Conservation (phyloP, 2,888 invertebrate species). For the Aleiodes testaceus region DNA sequence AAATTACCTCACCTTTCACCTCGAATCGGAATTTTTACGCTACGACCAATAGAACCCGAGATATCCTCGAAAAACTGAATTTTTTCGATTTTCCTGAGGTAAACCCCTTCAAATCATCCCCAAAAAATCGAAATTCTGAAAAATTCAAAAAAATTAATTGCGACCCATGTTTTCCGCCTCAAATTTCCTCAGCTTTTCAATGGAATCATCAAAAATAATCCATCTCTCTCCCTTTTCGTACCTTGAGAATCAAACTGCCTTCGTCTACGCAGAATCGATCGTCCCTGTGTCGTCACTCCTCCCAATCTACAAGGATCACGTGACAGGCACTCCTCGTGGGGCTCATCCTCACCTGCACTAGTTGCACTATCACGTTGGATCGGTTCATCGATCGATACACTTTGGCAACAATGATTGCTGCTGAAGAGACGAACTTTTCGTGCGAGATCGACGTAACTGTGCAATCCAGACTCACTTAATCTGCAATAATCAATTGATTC, state of each 20-base stretch:
- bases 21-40: no score
- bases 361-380: constrained; percentile 71
- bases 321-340: constrained; percentile 61
- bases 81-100: no score
- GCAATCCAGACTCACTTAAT: constrained; percentile 67
- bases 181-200: no score
- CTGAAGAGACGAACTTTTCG: constrained; percentile 68
- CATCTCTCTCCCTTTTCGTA: constrained; percentile 44
- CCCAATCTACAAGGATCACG: constrained; percentile 57
- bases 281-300: constrained; percentile 63
- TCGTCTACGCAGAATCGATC: constrained; percentile 67
- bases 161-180: no score
- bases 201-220: neutral
- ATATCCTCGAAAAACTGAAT: no score
- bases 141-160: no score
- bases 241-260: constrained; percentile 71
- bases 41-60: no score
- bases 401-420: constrained; percentile 57
- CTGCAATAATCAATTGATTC: constrained; percentile 52
- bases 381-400: constrained; percentile 63
- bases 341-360: constrained; percentile 70
- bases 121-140: no score
- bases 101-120: no score
- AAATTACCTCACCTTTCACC: no score
- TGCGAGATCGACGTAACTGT: constrained; percentile 66